Evolutionary conservation across 1,140 invertebrate genomes (phyloP).

Genomic region (Ostrea denselamellosa): DNA sequence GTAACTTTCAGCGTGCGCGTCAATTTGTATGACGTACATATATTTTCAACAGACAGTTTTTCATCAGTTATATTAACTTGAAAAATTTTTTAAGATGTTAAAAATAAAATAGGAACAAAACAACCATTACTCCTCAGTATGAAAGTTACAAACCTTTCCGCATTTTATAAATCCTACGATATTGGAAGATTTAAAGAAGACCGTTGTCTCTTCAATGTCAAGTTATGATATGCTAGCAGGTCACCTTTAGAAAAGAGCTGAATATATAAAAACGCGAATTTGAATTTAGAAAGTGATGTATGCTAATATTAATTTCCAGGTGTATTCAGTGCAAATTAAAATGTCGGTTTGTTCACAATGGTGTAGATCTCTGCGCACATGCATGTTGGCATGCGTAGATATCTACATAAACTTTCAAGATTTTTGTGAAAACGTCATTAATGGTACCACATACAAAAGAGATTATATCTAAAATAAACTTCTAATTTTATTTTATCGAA

Average conservation of each 20-base stretch:
- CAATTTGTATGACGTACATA: no score
- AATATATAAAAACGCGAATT: slow-evolving; percentile 10
- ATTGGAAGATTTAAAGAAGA: not conserved
- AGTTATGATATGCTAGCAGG: slow-evolving; percentile 6
- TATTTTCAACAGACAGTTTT: no score
- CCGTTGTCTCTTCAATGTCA: slow-evolving; percentile 13
- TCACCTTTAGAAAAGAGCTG: slow-evolving; percentile 34
- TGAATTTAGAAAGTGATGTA: slow-evolving; percentile 35
- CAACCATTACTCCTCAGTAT: no score
- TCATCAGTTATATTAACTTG: no score
- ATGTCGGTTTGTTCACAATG: not conserved
- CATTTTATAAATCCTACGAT: slow-evolving; percentile 11
- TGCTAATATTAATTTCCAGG: slow-evolving; percentile 11
- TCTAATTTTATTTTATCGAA: no score
- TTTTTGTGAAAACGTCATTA: no score
- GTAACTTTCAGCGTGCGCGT: not conserved
- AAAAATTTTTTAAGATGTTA: no score
- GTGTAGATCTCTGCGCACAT: not conserved
- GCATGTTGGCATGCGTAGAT: not conserved
- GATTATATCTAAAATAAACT: no score
- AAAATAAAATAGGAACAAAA: no score
- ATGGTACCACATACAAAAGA: no score
- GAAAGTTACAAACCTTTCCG: slow-evolving; percentile 9
- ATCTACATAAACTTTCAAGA: no score
- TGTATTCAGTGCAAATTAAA: slow-evolving; percentile 4